Conservation (phyloP, 2,888 invertebrate species). For the Melanchra persicariae region DNA sequence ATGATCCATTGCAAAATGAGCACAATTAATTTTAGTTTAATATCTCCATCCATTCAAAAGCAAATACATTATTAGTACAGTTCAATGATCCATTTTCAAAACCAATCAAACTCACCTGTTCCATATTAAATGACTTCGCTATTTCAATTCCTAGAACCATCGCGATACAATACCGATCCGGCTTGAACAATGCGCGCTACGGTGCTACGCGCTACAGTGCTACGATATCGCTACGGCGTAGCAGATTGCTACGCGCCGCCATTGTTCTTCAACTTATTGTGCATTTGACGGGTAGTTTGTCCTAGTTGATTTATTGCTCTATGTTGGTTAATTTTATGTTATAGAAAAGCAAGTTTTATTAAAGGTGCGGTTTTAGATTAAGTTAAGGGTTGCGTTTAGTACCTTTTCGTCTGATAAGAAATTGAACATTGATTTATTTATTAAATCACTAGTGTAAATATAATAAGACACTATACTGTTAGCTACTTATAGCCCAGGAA, state of each 20-base stretch:
- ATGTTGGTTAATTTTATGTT: conserved; percentile 2
- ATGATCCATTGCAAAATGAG: neutral
- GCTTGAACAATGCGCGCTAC: conserved; percentile 27
- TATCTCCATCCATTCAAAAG: neutral
- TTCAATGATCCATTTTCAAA: neutral
- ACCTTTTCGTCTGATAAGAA: neutral
- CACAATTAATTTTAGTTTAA: neutral
- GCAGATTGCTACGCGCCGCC: conserved; percentile 41
- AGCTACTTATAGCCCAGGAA: neutral
- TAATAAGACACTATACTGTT: too few species aligned
- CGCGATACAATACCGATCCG: conserved; percentile 25
- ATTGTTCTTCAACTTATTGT: conserved; percentile 53
- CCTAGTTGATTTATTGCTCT: conserved; percentile 44
- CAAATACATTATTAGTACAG: neutral
- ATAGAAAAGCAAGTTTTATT: neutral
- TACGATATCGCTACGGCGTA: conserved; percentile 51
- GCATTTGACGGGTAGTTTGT: conserved; percentile 51
- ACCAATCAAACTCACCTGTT: conserved; percentile 19
- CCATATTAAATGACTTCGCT: conserved; percentile 10
- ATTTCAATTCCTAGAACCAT: conserved; percentile 11
- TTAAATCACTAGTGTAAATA: too few species aligned
- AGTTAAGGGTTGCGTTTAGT: neutral
- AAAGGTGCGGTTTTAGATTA: neutral
- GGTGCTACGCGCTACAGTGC: conserved; percentile 40
- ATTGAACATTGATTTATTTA: too few species aligned